A percentile compares a stretch with the other conserved stretches of the same genome.
These are phyloP conservation scores for Panagrolaimus sp. DNA, from an alignment of 1,140 invertebrate genomes.

Conservation along the genomic window DNA sequence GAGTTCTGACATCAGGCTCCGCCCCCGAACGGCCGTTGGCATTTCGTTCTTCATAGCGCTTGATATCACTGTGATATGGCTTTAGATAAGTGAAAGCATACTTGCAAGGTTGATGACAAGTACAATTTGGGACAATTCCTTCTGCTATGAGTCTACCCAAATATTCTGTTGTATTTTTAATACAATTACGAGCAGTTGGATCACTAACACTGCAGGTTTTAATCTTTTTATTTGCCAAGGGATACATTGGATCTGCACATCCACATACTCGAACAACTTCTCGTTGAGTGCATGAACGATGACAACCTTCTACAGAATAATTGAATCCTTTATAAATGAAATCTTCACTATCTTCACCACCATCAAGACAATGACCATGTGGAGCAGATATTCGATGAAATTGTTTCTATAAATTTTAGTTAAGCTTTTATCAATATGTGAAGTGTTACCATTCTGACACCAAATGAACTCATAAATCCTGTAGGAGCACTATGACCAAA, in stretches of 20 bases:
- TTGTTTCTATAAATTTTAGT: constrained; percentile 46
- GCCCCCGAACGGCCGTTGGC: too few relatives aligned
- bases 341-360: constrained; percentile 42
- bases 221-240: constrained; percentile 14
- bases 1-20: too few relatives aligned
- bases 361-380: constrained; percentile 48
- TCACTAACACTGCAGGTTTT: constrained; percentile 41
- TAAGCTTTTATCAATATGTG: background rate
- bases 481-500: constrained; percentile 56
- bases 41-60: too few relatives aligned
- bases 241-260: constrained; percentile 54
- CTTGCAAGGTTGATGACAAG: constrained; percentile 56
- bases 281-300: constrained; percentile 55
- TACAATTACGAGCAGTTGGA: constrained; percentile 49
- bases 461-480: constrained; percentile 57
- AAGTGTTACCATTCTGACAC: constrained; percentile 50
- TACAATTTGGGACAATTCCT: constrained; percentile 42
- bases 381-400: constrained; percentile 50
- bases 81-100: too few relatives aligned
- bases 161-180: constrained; percentile 50
- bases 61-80: too few relatives aligned
- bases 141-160: constrained; percentile 47
- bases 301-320: constrained; percentile 57
- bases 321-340: constrained; percentile 57
- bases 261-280: constrained; percentile 50